phyloP scores from a whole-genome alignment of 2,113 vertebrate genomes.

The Pomatorhinus ruficollis region DNA sequence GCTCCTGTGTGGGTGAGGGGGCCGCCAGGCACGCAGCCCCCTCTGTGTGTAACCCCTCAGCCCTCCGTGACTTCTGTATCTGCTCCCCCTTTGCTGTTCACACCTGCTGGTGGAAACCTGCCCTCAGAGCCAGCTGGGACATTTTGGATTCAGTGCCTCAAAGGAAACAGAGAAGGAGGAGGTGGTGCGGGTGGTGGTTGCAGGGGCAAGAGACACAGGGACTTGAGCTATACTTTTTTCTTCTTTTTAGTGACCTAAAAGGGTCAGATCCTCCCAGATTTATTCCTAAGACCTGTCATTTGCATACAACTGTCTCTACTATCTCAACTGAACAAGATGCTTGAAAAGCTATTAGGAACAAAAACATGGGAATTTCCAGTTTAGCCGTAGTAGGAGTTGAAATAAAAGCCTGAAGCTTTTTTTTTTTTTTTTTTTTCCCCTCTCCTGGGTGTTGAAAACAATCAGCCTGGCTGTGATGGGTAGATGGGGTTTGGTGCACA shows the following conservation, averaged over 20 bases:
- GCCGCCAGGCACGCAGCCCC: background rate
- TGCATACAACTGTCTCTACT: background rate
- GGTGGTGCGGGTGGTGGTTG: background rate
- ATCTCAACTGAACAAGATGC: background rate
- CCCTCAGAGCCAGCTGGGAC: background rate
- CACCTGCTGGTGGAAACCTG: background rate
- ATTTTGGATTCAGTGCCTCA: background rate
- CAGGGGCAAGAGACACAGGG: background rate
- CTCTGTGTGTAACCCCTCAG: background rate
- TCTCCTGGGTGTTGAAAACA: background rate
- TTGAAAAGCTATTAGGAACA: background rate
- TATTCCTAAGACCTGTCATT: background rate
- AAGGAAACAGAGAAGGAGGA: background rate
- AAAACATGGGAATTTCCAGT: background rate
- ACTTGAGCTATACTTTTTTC: background rate
- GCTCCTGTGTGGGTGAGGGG: background rate
- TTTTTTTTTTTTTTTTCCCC: rapidly evolving
- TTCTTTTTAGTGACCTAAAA: background rate
- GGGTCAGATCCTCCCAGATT: background rate
- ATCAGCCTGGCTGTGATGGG: background rate
- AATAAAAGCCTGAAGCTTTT: background rate
- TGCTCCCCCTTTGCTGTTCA: background rate
- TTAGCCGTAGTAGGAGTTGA: background rate
- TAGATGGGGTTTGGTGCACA: constrained; percentile 12
- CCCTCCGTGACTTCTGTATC: background rate